A percentile compares a stretch with the other conserved stretches of the same genome.
These are phyloP conservation scores for Vultur gryphus DNA, from an alignment of 2,797 vertebrate species.

Conservation along the genomic window DNA sequence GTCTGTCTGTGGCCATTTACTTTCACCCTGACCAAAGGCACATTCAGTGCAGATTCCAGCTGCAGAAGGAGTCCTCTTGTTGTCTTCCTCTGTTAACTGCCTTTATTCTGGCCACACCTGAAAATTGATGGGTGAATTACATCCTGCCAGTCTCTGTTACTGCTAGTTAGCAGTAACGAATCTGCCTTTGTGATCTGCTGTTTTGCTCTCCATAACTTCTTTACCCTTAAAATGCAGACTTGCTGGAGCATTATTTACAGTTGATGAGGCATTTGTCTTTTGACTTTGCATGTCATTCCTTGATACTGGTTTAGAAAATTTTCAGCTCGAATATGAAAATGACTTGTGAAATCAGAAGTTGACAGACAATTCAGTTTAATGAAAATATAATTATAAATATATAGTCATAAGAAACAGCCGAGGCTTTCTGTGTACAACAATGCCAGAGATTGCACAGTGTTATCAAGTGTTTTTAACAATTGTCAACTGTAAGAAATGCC, in stretches of 20 bases:
- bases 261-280: background rate
- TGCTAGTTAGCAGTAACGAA: background rate
- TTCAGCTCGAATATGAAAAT: background rate
- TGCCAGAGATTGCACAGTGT: background rate
- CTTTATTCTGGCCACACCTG: background rate
- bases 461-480: background rate
- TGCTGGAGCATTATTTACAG: background rate
- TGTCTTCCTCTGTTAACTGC: background rate
- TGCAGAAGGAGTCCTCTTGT: background rate
- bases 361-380: background rate
- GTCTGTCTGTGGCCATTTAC: background rate
- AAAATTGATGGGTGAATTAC: background rate
- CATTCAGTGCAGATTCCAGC: background rate
- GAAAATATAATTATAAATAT: background rate
- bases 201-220: background rate
- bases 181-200: background rate
- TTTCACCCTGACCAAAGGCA: background rate
- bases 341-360: background rate
- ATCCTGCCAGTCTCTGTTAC: background rate
- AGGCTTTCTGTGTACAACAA: background rate
- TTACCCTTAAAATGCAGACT: background rate
- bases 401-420: background rate
- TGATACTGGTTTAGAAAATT: background rate
- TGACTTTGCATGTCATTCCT: background rate
- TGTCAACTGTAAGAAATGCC: background rate